These are phyloP conservation scores for Dreissena rostriformis DNA, from an alignment of 1,140 invertebrate genomes.

Conservation along the genomic window DNA sequence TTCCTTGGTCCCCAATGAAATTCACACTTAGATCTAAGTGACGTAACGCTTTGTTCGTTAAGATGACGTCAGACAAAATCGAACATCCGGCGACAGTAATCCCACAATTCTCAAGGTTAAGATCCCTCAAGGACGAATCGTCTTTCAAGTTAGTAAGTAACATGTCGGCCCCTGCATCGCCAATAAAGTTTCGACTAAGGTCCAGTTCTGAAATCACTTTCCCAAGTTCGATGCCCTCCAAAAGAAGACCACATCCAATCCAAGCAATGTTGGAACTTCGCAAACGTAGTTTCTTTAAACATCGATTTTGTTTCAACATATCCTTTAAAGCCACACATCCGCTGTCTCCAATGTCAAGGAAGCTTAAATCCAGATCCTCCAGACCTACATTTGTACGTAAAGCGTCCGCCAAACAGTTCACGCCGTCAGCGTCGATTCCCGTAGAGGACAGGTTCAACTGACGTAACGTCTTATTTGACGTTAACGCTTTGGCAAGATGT, in stretches of 20 bases:
- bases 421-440: constrained; percentile 68
- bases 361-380: constrained; percentile 74
- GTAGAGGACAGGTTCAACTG: constrained; percentile 76
- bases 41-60: constrained; percentile 71
- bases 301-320: constrained; percentile 73
- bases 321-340: constrained; percentile 70
- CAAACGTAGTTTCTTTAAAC: constrained; percentile 71
- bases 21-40: constrained; percentile 77
- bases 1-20: constrained; percentile 73
- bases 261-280: constrained; percentile 74
- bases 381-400: constrained; percentile 68
- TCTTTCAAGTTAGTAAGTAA: constrained; percentile 71
- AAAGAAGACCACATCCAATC: constrained; percentile 72
- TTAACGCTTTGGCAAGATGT: constrained; percentile 66
- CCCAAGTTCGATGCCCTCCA: constrained; percentile 70
- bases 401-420: constrained; percentile 63
- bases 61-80: constrained; percentile 70
- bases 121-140: constrained; percentile 66
- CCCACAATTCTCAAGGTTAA: constrained; percentile 78
- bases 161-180: constrained; percentile 72
- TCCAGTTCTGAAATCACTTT: constrained; percentile 70
- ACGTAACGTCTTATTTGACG: constrained; percentile 68
- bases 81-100: constrained; percentile 71
- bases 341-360: constrained; percentile 74
- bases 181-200: constrained; percentile 74